Percentiles rank a stretch among this genome's conserved stretches.
Evolutionary conservation across 2,113 vertebrate genomes (phyloP).

Genomic region (Thunnus thynnus): DNA sequence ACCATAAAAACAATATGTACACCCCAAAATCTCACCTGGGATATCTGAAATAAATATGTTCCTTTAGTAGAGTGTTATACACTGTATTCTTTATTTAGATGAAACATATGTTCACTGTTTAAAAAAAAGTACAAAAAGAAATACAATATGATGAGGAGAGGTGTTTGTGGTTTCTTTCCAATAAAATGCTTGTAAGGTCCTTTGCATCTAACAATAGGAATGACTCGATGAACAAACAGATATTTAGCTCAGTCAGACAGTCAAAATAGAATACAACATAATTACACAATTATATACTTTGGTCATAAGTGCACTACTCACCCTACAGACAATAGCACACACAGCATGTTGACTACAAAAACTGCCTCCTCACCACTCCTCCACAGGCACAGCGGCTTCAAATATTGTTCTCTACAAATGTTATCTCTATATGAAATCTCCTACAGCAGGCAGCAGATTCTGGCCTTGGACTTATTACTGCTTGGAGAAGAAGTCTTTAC

Average conservation of each 20-base stretch:
- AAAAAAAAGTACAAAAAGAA: conserved; percentile 11
- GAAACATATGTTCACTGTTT: conserved; percentile 3
- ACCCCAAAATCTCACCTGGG: not conserved
- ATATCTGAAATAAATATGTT: conserved; percentile 1
- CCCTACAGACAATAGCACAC: conserved; percentile 30
- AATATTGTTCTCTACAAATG: conserved; percentile 61
- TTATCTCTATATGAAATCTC: conserved; percentile 60
- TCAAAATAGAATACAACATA: conserved; percentile 6
- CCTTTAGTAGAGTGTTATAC: not conserved
- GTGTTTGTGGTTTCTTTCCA: not conserved
- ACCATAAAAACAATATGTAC: not conserved
- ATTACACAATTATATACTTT: conserved; percentile 40
- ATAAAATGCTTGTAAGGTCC: conserved; percentile 1
- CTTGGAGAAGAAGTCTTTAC: conserved; percentile 98
- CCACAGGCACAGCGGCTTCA: conserved; percentile 60
- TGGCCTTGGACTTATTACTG: conserved; percentile 82
- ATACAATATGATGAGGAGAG: not conserved
- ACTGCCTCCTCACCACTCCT: conserved; percentile 15
- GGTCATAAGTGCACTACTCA: conserved; percentile 34
- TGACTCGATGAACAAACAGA: conserved; percentile 22
- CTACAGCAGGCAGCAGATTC: conserved; percentile 71
- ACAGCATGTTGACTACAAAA: conserved; percentile 17
- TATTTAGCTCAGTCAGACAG: conserved; percentile 6
- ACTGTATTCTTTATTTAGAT: conserved; percentile 32
- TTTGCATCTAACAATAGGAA: conserved; percentile 25